phyloP scores from a whole-genome alignment of 2,113 vertebrate genomes.

The Hystrix cristata region DNA sequence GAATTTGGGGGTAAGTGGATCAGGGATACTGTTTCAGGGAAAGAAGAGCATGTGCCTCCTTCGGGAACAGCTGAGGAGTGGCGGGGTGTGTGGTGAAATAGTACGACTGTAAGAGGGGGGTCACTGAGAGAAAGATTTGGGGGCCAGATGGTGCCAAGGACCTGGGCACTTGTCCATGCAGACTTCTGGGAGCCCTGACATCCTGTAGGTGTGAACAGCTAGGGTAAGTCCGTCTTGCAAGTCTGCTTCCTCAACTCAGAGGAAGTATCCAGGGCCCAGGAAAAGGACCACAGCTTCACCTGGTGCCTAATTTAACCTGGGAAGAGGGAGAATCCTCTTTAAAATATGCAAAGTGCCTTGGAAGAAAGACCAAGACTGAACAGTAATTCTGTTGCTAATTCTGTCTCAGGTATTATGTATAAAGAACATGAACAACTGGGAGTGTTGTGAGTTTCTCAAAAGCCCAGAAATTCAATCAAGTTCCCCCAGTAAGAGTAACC shows the following conservation, averaged over 20 bases:
- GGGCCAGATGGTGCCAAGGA: neutral
- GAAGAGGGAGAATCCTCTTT: neutral
- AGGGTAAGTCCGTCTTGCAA: neutral
- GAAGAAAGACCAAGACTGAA: slow-evolving; percentile 2
- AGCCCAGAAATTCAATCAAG: slow-evolving; percentile 47
- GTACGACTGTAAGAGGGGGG: neutral
- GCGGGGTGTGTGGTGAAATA: neutral
- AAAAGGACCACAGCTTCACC: neutral
- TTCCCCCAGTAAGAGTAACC: neutral
- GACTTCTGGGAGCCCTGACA: rapidly evolving
- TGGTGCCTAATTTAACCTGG: neutral
- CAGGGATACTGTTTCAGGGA: neutral
- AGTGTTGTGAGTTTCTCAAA: slow-evolving; percentile 49
- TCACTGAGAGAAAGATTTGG: neutral
- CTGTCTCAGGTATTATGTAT: slow-evolving; percentile 25
- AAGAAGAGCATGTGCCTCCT: too few species aligned
- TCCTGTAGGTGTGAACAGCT: neutral
- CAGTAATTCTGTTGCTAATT: slow-evolving; percentile 65
- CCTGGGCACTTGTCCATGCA: neutral
- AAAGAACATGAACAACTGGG: slow-evolving; percentile 43
- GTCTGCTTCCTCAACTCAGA: neutral
- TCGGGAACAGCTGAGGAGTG: neutral
- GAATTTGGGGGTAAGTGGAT: neutral
- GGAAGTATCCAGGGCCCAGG: neutral
- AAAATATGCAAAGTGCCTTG: slow-evolving; percentile 10